phyloP scores from a whole-genome alignment of 2,888 invertebrate genomes.

The Smittia sp. region DNA sequence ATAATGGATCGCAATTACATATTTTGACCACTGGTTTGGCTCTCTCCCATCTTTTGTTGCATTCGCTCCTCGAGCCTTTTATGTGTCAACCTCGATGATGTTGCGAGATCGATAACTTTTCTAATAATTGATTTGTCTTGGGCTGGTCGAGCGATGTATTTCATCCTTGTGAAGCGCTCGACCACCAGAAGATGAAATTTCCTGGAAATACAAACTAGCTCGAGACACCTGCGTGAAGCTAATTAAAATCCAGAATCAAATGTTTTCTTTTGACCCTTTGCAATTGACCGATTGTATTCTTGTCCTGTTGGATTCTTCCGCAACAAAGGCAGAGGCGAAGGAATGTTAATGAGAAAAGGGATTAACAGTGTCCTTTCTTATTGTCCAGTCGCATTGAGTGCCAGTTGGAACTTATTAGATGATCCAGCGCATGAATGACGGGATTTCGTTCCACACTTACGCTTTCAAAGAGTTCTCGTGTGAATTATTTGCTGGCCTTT shows the following conservation, averaged over 20 bases:
- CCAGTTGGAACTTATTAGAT: slow-evolving; percentile 38
- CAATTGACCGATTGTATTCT: slow-evolving; percentile 8
- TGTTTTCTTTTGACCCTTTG: slow-evolving; percentile 29
- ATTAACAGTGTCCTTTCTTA: slow-evolving; percentile 10
- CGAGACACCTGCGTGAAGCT: slow-evolving; percentile 7
- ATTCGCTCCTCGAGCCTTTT: slow-evolving; percentile 7
- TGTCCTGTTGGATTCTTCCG: slow-evolving; percentile 31
- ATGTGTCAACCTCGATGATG: slow-evolving; percentile 13
- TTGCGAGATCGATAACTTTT: slow-evolving; percentile 23
- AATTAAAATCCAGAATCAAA: background rate
- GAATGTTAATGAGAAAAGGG: slow-evolving; percentile 28
- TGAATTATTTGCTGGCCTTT: slow-evolving; percentile 25
- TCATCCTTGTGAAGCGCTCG: background rate
- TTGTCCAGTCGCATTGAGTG: background rate
- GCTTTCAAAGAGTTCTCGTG: slow-evolving; percentile 13
- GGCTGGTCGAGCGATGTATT: background rate
- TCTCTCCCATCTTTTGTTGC: background rate
- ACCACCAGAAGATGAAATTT: slow-evolving; percentile 19
- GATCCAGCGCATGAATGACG: background rate
- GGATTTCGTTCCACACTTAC: background rate
- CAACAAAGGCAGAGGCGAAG: slow-evolving; percentile 9
- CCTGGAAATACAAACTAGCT: background rate
- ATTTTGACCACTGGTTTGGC: slow-evolving; percentile 37
- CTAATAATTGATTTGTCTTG: background rate
- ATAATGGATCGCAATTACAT: slow-evolving; percentile 39